phyloP scores from a whole-genome alignment of 2,888 invertebrate genomes.

The Epirrhoe tristata region DNA sequence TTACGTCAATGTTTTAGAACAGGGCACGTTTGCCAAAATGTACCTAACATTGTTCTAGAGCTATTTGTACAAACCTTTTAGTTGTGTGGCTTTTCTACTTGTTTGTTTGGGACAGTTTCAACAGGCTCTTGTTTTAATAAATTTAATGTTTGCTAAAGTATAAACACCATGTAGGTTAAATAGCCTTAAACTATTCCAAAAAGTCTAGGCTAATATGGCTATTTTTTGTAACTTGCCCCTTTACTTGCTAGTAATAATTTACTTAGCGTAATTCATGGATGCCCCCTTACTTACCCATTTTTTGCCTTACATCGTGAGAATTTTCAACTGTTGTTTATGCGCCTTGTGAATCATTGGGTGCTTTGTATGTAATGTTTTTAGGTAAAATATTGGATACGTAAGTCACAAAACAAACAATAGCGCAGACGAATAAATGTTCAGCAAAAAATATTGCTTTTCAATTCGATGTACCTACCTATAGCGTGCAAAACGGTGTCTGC shows the following conservation, averaged over 20 bases:
- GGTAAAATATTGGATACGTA: conserved; percentile 9
- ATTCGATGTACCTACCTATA: conserved; percentile 13
- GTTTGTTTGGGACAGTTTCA: conserved; percentile 17
- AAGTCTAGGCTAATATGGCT: too few species aligned
- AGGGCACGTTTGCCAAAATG: conserved; percentile 28
- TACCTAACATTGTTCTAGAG: conserved; percentile 9
- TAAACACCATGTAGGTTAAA: background rate
- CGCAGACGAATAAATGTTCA: conserved; percentile 17
- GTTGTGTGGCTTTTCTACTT: conserved; percentile 11
- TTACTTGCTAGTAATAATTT: too few species aligned
- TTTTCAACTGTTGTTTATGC: conserved; percentile 23
- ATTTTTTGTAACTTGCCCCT: too few species aligned
- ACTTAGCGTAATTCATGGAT: too few species aligned
- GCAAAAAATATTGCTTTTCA: background rate
- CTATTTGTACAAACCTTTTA: conserved; percentile 13
- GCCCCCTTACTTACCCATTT: too few species aligned
- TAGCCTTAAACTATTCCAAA: background rate
- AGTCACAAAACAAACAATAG: conserved; percentile 35
- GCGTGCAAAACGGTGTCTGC: conserved; percentile 40
- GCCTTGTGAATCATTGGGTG: background rate
- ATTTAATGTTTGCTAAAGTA: background rate
- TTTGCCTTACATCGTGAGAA: too few species aligned
- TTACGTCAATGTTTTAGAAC: conserved; percentile 28
- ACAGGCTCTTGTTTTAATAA: background rate
- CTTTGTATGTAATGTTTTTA: background rate